phyloP scores from a whole-genome alignment of 2,113 vertebrate genomes.

The Azemiops feae region DNA sequence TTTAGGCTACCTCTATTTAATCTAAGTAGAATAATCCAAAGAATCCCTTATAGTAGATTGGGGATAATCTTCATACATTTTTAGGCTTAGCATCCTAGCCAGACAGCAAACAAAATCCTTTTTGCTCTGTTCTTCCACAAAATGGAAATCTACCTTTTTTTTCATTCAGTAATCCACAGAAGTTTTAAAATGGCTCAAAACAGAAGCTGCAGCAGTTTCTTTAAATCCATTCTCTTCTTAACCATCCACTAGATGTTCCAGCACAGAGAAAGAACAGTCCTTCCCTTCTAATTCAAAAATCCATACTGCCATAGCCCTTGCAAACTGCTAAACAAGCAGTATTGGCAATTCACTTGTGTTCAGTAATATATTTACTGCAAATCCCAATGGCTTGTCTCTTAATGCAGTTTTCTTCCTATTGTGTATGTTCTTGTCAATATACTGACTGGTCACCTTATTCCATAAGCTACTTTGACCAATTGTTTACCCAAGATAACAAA shows the following conservation, averaged over 20 bases:
- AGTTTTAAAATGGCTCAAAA: conserved; percentile 68
- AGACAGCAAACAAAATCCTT: conserved; percentile 50
- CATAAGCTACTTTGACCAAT: conserved; percentile 55
- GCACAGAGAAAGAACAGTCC: conserved; percentile 72
- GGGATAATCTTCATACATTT: background rate
- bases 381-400: conserved; percentile 69
- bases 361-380: conserved; percentile 80
- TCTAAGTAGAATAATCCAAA: background rate
- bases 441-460: conserved; percentile 67
- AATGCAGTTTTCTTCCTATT: conserved; percentile 74
- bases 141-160: conserved; percentile 60
- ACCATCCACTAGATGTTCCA: conserved; percentile 73
- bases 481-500: conserved; percentile 67
- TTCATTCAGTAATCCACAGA: conserved; percentile 67
- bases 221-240: conserved; percentile 75
- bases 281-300: conserved; percentile 82
- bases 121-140: conserved; percentile 40
- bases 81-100: conserved; percentile 40
- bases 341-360: conserved; percentile 82
- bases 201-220: conserved; percentile 65
- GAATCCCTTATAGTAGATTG: background rate
- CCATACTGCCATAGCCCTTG: conserved; percentile 78
- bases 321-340: conserved; percentile 85
- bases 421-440: conserved; percentile 69
- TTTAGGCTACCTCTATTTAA: background rate